phyloP scores from a whole-genome alignment of 1,140 invertebrate genomes.

The Vanessa tameamea region DNA sequence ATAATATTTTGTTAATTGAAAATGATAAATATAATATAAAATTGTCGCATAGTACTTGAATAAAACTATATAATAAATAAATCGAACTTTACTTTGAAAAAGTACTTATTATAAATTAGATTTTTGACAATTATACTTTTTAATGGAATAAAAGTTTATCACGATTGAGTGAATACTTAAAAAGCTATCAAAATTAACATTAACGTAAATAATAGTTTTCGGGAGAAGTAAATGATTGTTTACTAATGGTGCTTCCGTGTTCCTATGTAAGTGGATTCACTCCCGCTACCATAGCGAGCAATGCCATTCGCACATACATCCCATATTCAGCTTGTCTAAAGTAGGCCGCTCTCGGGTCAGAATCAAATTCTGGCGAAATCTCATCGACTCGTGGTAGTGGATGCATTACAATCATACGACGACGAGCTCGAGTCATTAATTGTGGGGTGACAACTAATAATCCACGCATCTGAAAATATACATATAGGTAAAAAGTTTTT shows the following conservation, averaged over 20 bases:
- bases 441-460: constrained; percentile 95
- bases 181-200: not conserved
- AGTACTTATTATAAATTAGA: not conserved
- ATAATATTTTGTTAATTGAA: not conserved
- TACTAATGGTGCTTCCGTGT: not conserved
- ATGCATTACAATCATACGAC: constrained; percentile 98
- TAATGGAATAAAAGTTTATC: constrained; percentile 7
- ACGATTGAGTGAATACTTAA: not conserved
- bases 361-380: constrained; percentile 96
- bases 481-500: constrained; percentile 9
- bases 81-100: not conserved
- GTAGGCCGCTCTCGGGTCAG: constrained; percentile 97
- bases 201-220: not conserved
- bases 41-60: not conserved
- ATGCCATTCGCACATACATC: constrained; percentile 98
- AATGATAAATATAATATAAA: not conserved
- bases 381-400: constrained; percentile 97
- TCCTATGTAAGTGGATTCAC: constrained; percentile 64
- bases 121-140: not conserved
- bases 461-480: constrained; percentile 87
- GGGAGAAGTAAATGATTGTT: not conserved
- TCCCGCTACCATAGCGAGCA: constrained; percentile 95
- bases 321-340: constrained; percentile 99
- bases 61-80: not conserved
- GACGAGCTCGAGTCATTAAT: constrained; percentile 96